phyloP scores from a whole-genome alignment of 1,140 invertebrate species.

The Arctopsyche grandis region DNA sequence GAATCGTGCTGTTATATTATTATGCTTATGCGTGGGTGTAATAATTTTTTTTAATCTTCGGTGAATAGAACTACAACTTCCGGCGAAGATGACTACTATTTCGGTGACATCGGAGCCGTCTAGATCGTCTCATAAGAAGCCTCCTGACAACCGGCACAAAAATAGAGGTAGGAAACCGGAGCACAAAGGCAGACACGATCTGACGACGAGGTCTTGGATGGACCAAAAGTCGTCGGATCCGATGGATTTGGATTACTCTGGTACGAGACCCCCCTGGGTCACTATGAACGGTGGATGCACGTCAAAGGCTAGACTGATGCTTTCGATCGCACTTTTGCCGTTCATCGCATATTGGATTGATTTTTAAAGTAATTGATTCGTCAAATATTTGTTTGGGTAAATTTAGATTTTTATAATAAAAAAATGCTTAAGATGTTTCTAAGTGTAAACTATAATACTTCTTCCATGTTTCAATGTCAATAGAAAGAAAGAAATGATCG shows the following conservation, averaged over 20 bases:
- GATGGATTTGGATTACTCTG: slow-evolving; percentile 33
- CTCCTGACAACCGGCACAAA: slow-evolving; percentile 45
- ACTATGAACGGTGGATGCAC: not conserved
- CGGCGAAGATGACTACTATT: slow-evolving; percentile 39
- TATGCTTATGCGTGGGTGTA: not conserved
- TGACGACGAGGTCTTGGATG: slow-evolving; percentile 51
- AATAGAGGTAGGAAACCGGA: slow-evolving; percentile 48
- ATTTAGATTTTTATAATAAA: too few species aligned
- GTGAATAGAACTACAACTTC: slow-evolving; percentile 42
- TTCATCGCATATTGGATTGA: not conserved
- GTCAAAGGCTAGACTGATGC: not conserved
- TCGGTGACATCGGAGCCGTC: slow-evolving; percentile 27
- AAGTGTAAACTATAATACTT: too few species aligned
- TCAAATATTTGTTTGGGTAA: not conserved
- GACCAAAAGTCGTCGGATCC: slow-evolving; percentile 45
- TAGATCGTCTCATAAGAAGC: slow-evolving; percentile 40
- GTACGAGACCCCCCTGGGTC: slow-evolving; percentile 47
- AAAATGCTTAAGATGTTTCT: too few species aligned
- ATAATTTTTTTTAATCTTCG: not conserved
- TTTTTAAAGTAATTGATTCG: not conserved
- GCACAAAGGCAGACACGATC: slow-evolving; percentile 44
- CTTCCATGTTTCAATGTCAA: too few species aligned
- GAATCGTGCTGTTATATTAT: not conserved
- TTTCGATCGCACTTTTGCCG: slow-evolving; percentile 11
- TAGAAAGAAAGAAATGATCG: too few species aligned